These are phyloP conservation scores for Lepidocyrtoides sp. DNA, from an alignment of 2,888 invertebrate species.

Conservation along the genomic window DNA sequence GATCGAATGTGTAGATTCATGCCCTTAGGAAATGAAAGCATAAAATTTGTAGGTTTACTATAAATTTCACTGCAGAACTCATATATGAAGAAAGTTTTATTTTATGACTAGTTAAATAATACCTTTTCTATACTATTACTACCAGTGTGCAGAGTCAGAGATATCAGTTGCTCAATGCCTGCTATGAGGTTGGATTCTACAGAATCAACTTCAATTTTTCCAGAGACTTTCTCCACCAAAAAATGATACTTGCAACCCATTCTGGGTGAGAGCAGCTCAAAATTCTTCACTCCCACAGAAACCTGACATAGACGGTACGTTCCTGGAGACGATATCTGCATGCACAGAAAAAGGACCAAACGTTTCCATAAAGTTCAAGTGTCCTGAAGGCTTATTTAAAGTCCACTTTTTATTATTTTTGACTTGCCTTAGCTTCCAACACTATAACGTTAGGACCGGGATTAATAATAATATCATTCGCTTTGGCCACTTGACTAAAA, in stretches of 20 bases:
- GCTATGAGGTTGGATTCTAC: constrained; percentile 90
- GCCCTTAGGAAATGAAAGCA: constrained; percentile 87
- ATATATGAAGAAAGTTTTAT: too few species aligned
- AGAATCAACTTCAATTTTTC: constrained; percentile 80
- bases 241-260: constrained; percentile 85
- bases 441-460: constrained; percentile 87
- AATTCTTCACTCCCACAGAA: constrained; percentile 85
- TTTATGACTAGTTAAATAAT: background rate
- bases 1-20: constrained; percentile 89
- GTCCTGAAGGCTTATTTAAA: too few species aligned
- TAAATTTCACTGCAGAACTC: too few species aligned
- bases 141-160: constrained; percentile 92
- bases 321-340: constrained; percentile 83
- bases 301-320: constrained; percentile 82
- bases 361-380: too few species aligned
- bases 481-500: constrained; percentile 89
- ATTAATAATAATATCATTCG: constrained; percentile 86
- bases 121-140: constrained; percentile 90
- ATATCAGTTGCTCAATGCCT: constrained; percentile 93
- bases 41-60: too few species aligned
- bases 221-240: constrained; percentile 79
- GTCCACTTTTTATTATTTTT: constrained; percentile 8
- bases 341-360: constrained; percentile 6
- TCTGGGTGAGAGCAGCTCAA: constrained; percentile 90
- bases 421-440: constrained; percentile 87